Conservation (phyloP, 2,113 vertebrate genomes). For the Microtus pennsylvanicus region DNA sequence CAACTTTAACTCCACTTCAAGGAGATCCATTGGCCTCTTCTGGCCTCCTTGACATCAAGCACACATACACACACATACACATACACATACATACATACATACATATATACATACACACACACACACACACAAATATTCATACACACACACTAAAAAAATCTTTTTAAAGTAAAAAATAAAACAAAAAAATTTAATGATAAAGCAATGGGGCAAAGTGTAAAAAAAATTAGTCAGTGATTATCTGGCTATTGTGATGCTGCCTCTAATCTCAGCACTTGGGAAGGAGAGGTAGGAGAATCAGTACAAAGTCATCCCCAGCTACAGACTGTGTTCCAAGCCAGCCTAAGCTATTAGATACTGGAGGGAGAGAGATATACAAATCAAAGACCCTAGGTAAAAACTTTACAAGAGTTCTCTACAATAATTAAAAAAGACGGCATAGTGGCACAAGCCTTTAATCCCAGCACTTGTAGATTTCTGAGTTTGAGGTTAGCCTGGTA, state of each 20-base stretch:
- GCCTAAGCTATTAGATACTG: background rate
- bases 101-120: accelerated
- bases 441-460: background rate
- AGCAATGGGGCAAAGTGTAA: conserved; percentile 6
- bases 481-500: background rate
- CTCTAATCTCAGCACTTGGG: background rate
- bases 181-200: background rate
- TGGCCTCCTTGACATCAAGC: background rate
- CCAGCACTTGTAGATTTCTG: background rate
- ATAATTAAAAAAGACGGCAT: background rate
- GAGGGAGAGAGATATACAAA: background rate
- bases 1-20: background rate
- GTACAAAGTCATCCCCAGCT: background rate
- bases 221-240: background rate
- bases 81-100: accelerated
- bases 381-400: background rate
- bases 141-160: background rate
- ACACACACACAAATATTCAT: no score
- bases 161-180: background rate
- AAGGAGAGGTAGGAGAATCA: background rate
- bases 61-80: background rate
- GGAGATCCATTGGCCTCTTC: background rate
- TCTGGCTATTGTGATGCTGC: background rate
- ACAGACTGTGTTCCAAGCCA: background rate
- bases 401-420: background rate